These are phyloP conservation scores for Steinernema feltiae DNA, from an alignment of 1,140 invertebrate species.

Conservation along the genomic window DNA sequence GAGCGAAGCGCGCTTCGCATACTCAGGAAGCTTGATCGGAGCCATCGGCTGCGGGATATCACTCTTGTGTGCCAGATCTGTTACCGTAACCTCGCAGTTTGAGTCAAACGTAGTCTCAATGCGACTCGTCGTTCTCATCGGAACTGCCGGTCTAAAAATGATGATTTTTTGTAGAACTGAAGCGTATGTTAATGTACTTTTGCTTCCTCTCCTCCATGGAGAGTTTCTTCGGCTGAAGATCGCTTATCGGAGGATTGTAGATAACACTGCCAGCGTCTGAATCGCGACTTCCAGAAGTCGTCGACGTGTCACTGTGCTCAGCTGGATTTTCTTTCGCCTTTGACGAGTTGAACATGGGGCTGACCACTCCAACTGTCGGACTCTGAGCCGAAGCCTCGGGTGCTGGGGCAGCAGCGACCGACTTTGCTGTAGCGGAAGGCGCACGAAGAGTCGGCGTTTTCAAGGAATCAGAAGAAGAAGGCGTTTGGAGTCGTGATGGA, in stretches of 20 bases:
- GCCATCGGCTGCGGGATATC: not conserved
- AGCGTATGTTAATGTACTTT: not conserved
- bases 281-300: not conserved
- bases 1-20: not conserved
- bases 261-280: not conserved
- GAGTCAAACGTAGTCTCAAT: not conserved
- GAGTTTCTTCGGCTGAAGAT: not conserved
- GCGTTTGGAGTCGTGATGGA: not conserved
- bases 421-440: not conserved
- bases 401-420: not conserved
- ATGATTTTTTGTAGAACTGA: not conserved
- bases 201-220: not conserved
- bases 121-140: not conserved
- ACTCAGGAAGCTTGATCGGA: not conserved
- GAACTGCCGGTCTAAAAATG: not conserved
- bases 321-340: not conserved
- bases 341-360: conserved; percentile 21
- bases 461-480: not conserved
- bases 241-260: conserved; percentile 15
- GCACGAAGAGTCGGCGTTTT: not conserved
- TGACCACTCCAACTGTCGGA: conserved; percentile 33
- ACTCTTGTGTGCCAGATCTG: not conserved
- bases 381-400: conserved; percentile 26
- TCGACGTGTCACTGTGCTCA: not conserved
- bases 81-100: not conserved